Conservation (phyloP, 2,888 invertebrate species). For the Ornithoptera priamus region DNA sequence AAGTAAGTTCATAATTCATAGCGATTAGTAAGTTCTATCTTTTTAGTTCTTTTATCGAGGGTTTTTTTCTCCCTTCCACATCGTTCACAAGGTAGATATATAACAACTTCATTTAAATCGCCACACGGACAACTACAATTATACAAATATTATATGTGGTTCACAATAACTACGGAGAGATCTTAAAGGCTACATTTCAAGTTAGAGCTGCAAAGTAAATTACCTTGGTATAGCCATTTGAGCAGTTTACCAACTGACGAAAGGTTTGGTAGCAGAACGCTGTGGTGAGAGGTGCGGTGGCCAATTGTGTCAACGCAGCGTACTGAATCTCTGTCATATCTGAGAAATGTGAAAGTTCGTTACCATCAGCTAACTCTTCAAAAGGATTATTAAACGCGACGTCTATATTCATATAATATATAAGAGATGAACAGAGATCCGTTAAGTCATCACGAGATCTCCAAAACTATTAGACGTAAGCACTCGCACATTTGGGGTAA, state of each 20-base stretch:
- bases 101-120: background rate
- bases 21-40: no score
- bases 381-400: no score
- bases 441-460: no score
- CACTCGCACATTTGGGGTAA: no score
- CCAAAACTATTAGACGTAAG: no score
- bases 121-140: no score
- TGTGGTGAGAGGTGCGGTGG: conserved; percentile 83
- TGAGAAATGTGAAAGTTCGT: conserved; percentile 35
- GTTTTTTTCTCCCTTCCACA: no score
- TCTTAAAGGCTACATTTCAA: background rate
- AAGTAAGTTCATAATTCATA: no score
- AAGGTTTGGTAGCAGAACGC: conserved; percentile 77
- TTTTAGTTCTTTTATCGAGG: no score
- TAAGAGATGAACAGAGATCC: no score
- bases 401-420: no score
- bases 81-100: no score
- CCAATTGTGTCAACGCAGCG: conserved; percentile 82
- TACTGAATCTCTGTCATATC: conserved; percentile 81
- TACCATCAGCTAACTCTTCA: background rate
- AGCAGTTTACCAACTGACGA: conserved; percentile 40
- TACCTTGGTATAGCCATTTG: conserved; percentile 59
- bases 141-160: background rate
- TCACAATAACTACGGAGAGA: background rate
- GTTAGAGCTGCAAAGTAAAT: background rate